Evolutionary conservation across 2,888 invertebrate genomes (phyloP).

Genomic region (Acrobasis consociella): DNA sequence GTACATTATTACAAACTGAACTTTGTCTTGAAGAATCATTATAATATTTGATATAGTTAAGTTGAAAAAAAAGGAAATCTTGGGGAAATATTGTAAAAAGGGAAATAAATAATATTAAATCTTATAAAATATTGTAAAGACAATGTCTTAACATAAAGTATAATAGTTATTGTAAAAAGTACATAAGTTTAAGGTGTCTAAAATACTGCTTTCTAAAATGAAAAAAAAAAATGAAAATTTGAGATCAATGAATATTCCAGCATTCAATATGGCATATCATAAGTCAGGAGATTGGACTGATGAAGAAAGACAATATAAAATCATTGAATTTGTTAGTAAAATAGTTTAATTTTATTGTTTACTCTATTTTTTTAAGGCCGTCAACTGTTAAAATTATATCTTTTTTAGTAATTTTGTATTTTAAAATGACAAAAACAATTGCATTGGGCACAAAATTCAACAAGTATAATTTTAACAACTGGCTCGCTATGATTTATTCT

Average conservation of each 20-base stretch:
- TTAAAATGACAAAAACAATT: neutral
- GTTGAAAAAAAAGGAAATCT: constrained; percentile 37
- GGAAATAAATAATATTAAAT: constrained; percentile 27
- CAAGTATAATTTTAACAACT: constrained; percentile 28
- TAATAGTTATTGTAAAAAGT: constrained; percentile 28
- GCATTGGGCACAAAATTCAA: constrained; percentile 27
- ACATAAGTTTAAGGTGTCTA: constrained; percentile 20
- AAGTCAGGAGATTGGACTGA: constrained; percentile 44
- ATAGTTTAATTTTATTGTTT: constrained; percentile 16
- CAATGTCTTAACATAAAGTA: constrained; percentile 46
- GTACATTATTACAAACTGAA: constrained; percentile 44
- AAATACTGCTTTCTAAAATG: constrained; percentile 25
- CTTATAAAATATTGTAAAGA: constrained; percentile 54
- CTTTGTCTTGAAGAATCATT: constrained; percentile 41
- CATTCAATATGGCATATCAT: constrained; percentile 50
- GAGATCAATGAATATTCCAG: constrained; percentile 27
- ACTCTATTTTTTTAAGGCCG: neutral
- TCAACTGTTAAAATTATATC: constrained; percentile 7
- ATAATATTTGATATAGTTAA: constrained; percentile 39
- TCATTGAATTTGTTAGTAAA: constrained; percentile 21
- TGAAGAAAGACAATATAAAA: constrained; percentile 58
- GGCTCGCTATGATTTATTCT: constrained; percentile 24
- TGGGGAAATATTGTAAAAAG: constrained; percentile 37
- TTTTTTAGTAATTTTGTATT: neutral
- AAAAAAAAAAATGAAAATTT: constrained; percentile 19